Conservation (phyloP, 2,888 invertebrate genomes). For the Ormia ochracea region DNA sequence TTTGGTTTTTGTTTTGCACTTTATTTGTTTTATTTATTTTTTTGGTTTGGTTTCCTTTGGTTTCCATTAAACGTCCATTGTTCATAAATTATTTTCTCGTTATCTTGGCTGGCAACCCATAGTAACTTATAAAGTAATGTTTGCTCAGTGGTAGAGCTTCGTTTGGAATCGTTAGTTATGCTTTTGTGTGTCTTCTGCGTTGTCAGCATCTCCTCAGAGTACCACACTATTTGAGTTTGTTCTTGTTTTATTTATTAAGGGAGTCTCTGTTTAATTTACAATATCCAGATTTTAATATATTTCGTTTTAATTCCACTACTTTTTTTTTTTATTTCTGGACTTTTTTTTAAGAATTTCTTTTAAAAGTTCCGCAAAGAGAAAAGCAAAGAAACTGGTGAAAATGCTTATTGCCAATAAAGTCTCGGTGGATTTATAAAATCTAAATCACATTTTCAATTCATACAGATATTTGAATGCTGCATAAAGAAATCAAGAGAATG, state of each 20-base stretch:
- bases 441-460: neutral
- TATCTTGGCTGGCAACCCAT: slow-evolving; percentile 36
- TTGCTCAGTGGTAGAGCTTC: slow-evolving; percentile 38
- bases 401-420: neutral
- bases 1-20: slow-evolving; percentile 3
- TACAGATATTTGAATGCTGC: neutral
- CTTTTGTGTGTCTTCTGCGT: slow-evolving; percentile 17
- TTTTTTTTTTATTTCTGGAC: neutral
- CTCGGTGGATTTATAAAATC: slow-evolving; percentile 7
- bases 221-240: slow-evolving; percentile 24
- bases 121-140: slow-evolving; percentile 32
- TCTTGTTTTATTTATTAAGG: slow-evolving; percentile 43
- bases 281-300: slow-evolving; percentile 9
- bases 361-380: neutral
- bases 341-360: neutral
- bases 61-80: slow-evolving; percentile 52
- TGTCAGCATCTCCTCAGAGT: slow-evolving; percentile 18
- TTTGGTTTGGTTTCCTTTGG: slow-evolving; percentile 25
- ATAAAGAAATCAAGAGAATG: neutral
- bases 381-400: neutral
- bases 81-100: slow-evolving; percentile 55
- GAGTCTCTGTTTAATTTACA: slow-evolving; percentile 53
- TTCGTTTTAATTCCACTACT: neutral
- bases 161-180: neutral
- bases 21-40: neutral